Percentiles rank a stretch among this genome's conserved stretches.
Conservation (phyloP, 2,888 invertebrate genomes). For the Euzetes globulus region DNA sequence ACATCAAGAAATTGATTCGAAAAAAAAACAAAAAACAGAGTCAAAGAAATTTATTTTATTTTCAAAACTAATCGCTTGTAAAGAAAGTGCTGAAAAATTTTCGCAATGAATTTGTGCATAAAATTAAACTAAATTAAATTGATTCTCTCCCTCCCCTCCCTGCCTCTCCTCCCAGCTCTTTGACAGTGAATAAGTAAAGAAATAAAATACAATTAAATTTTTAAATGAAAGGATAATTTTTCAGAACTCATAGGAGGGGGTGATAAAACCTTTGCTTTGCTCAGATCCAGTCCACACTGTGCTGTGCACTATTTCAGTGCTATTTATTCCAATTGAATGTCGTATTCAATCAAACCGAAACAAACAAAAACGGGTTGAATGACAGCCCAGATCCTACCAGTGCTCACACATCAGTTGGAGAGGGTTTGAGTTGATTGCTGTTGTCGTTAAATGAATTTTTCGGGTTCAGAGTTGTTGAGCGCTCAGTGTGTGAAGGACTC, state of each 20-base stretch:
- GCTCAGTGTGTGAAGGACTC: neutral
- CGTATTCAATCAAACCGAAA: neutral
- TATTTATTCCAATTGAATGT: neutral
- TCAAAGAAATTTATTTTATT: neutral
- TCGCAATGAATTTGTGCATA: neutral
- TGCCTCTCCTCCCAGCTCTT: neutral
- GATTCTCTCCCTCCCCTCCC: neutral
- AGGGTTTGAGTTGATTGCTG: neutral
- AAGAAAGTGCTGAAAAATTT: neutral
- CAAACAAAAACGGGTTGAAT: slow-evolving; percentile 22
- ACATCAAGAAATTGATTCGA: neutral
- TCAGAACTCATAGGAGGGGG: neutral
- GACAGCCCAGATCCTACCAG: neutral
- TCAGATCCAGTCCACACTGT: neutral
- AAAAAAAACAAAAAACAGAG: neutral
- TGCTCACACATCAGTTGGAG: neutral
- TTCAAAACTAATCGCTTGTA: neutral
- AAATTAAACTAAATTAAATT: neutral
- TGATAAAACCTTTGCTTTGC: neutral
- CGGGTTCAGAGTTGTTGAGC: neutral
- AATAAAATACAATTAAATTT: no score
- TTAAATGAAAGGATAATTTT: no score
- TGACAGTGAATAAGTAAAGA: no score
- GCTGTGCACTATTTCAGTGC: neutral
- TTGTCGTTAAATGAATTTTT: slow-evolving; percentile 19